Percentiles rank a stretch among this genome's conserved stretches.
phyloP scores from a whole-genome alignment of 2,113 vertebrate genomes.

The Theristicus caerulescens region DNA sequence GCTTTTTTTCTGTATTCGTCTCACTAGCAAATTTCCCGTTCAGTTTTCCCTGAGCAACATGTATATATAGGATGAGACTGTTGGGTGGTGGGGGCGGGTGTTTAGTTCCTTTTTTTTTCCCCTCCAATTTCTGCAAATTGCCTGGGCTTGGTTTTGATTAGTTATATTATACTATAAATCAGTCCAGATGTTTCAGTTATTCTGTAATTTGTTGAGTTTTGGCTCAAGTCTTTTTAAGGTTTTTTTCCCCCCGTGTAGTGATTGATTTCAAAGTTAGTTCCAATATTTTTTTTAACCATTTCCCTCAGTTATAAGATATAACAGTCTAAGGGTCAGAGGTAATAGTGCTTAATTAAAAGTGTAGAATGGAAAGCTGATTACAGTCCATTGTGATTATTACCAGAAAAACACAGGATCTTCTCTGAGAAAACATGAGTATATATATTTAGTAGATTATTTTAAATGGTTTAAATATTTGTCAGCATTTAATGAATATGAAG shows the following conservation, averaged over 20 bases:
- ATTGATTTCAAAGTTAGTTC: conserved; percentile 75
- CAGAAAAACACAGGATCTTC: conserved; percentile 40
- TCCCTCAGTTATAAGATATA: conserved; percentile 39
- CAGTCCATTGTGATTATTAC: conserved; percentile 27
- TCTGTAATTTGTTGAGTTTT: conserved; percentile 79
- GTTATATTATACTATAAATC: conserved; percentile 76
- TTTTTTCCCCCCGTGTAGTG: conserved; percentile 14
- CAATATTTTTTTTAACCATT: conserved; percentile 55
- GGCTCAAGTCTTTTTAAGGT: conserved; percentile 64
- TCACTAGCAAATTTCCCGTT: neutral
- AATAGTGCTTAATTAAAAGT: conserved; percentile 55
- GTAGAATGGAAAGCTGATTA: conserved; percentile 4
- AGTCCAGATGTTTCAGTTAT: conserved; percentile 81
- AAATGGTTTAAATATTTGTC: conserved; percentile 54
- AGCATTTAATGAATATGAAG: conserved; percentile 35
- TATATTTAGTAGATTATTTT: conserved; percentile 47
- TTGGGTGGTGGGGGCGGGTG: neutral
- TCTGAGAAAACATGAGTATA: conserved; percentile 36
- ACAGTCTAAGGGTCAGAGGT: conserved; percentile 28
- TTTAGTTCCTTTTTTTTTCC: conserved; percentile 5
- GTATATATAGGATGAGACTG: conserved; percentile 23
- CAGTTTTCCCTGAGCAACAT: neutral
- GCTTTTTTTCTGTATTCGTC: neutral
- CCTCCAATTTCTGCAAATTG: conserved; percentile 75
- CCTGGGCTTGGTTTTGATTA: conserved; percentile 76